Base-by-base conservation (phyloP, 2,113 vertebrate species). In the Verasper variegatus region DNA sequence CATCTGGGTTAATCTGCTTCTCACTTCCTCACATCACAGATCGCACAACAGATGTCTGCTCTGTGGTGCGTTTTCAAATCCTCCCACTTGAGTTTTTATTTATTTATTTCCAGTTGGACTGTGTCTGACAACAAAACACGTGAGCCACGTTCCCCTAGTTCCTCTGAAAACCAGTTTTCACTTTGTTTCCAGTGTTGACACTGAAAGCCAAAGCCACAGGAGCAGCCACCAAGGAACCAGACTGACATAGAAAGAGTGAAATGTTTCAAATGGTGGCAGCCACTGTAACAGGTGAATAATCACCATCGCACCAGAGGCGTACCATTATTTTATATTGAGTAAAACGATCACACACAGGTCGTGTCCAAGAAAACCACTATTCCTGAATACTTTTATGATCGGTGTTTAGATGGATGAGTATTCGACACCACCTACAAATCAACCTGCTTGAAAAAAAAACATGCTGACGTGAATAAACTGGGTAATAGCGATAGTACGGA, bases 1-100 rank as follows among this genome's bases (percentile, higher is more conserved):
- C 60, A 64, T n/a, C 18, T 71, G 45, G 63, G 35, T 65, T 71
- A 80, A 82, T 82, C 66, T 61, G 35, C 20, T 37, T 73, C 26
- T 47, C 11, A 4, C 79, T 74, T 60, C 35, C 26, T 9, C 15
- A 6, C 17, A 1, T 51, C 47, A 6, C 17, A 68, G 52, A 56
- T 61, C 65, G 68, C 56, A 10, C 14, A 62, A 26, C 82, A 69
- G 47, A 75, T 78, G 73, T 73, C 27, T 37, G 49, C 1, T 40
- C 77, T 65, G 42, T 31, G 78, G 13, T 12, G 40, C 40, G 40
- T 11, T 68, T 76, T 4, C 0, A 67, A 77, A 59, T 73, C 54
- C 6, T 51, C 9, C 4, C 23, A 11, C 6, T 12, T 12, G 11
- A 5, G 31, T 58, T 66, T 58, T 11, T 62, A 23, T 18, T 1